Evolutionary conservation across 53 echinoderm and acorn worm genomes (phyloP), one percentile per base, ranked within the genome.

Genomic region (Echinometra lucunter): DNA sequence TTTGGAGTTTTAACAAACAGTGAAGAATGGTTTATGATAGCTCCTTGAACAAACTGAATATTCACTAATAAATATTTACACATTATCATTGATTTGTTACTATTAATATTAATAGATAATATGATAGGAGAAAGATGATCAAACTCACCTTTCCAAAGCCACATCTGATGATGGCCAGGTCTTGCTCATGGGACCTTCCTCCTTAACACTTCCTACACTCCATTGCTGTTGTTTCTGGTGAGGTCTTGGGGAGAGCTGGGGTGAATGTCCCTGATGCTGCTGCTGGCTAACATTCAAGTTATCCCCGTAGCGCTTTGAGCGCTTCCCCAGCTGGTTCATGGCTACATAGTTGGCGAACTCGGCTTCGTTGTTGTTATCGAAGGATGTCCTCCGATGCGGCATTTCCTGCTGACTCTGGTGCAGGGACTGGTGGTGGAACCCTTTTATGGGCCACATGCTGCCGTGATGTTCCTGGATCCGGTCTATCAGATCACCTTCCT

Each of bases 261-360:
- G 91, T 87, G 91, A 47, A 95, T 90, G 32, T 81, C 92, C 94
- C 94, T 95, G 47, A 85, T 97, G 93, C 85, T 95, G 88, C 96
- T 93, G 58, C 95, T 94, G 82, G 66, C 83, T 42, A 94, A 90
- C 72, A 90, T 96, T 47, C 94, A 97, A 9, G 96, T 95, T 69
- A 94, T 96, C 89, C 94, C 95, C 35, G 96, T 90, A 66, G 95
- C 95, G 44, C 92, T 82, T 93, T 44, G 92, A 93, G 45, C 96
- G 94, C 98, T 99, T 98, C 47, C 97, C 98, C 35, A 97, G 91
- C 44, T 96, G 92, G 91, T 99, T 98, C 10, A 95, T 96, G 3
- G 97, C 99, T 17, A 99, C 56, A 91, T 99, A 99, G 56, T 97
- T 94, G 42, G 96, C 98, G 94, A 97, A 98, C 72, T 99, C 99